Conservation (phyloP, 1,140 invertebrate genomes). For the Phocides pigmalion region DNA sequence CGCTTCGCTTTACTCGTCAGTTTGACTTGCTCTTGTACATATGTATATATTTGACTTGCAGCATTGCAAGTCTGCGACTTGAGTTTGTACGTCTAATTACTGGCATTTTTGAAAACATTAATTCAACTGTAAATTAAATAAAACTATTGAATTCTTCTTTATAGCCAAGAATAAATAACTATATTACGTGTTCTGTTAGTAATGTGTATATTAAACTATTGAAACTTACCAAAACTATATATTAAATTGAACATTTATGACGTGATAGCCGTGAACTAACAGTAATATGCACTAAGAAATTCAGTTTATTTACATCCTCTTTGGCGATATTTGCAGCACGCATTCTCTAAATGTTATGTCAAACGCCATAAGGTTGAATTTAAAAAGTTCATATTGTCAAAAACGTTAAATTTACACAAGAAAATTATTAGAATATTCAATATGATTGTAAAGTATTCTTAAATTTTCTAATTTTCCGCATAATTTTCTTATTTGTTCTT, state of each 20-base stretch:
- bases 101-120: conserved; percentile 26
- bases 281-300: too few species aligned
- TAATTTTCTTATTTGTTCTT: too few species aligned
- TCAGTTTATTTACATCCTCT: too few species aligned
- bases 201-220: conserved; percentile 7
- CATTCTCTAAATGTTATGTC: too few species aligned
- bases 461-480: not conserved
- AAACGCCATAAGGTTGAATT: too few species aligned
- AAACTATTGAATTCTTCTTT: too few species aligned
- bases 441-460: too few species aligned
- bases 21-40: conserved; percentile 42
- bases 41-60: conserved; percentile 40
- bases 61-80: conserved; percentile 35
- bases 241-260: not conserved
- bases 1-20: conserved; percentile 39
- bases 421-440: too few species aligned
- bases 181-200: conserved; percentile 7
- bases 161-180: not conserved
- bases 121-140: too few species aligned
- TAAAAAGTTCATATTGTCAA: too few species aligned
- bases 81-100: conserved; percentile 19
- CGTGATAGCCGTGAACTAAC: conserved; percentile 13
- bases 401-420: not conserved
- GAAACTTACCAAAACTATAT: not conserved
- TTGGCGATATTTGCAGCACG: too few species aligned